Percentiles rank a stretch among this genome's conserved stretches.
Evolutionary conservation across 2,888 invertebrate species (phyloP).

Genomic region (Geophilus truncorum): DNA sequence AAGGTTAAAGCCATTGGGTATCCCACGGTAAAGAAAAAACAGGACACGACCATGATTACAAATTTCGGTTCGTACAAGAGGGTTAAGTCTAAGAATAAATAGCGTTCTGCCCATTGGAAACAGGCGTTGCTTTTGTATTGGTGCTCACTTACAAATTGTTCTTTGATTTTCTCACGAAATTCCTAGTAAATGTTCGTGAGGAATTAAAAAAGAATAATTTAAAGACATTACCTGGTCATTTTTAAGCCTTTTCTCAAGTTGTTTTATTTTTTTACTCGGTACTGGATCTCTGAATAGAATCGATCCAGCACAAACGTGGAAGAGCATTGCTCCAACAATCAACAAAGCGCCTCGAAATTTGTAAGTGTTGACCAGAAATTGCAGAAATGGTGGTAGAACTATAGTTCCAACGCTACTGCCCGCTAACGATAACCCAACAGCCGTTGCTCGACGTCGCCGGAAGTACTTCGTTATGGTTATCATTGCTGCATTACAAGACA

Average conservation of each 20-base stretch:
- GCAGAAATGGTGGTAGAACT: background rate
- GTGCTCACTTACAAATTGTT: background rate
- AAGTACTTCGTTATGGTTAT: background rate
- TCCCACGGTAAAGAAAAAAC: background rate
- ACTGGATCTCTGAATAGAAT: background rate
- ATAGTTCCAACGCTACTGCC: background rate
- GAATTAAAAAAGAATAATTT: too few species aligned
- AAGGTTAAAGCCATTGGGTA: background rate
- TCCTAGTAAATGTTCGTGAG: too few species aligned
- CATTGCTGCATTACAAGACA: background rate
- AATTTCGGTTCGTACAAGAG: background rate
- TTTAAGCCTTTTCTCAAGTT: background rate
- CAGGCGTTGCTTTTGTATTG: background rate
- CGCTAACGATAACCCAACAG: background rate
- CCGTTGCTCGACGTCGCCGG: background rate
- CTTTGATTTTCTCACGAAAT: background rate
- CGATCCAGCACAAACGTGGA: background rate
- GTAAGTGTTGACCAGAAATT: background rate
- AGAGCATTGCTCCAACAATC: background rate
- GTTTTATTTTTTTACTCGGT: background rate
- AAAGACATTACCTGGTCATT: background rate
- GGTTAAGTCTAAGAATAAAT: background rate
- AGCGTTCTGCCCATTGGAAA: background rate
- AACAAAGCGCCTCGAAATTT: background rate
- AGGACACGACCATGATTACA: conserved; percentile 45